Evolutionary conservation across 2,888 invertebrate species (phyloP).

Genomic region (Lymantria monacha): DNA sequence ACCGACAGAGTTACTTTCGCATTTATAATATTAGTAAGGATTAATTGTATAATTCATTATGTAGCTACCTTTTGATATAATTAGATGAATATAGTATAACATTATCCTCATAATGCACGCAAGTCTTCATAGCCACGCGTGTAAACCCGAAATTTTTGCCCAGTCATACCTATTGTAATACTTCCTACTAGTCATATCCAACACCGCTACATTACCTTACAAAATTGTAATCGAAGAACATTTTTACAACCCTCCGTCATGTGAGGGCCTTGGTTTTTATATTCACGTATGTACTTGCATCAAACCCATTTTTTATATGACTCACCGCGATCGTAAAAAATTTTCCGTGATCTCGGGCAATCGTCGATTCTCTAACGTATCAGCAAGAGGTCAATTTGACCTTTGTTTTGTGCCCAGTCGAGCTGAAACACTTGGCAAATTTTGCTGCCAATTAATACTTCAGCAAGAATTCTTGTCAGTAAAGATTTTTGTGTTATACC

Average conservation of each 20-base stretch:
- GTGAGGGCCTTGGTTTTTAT: slow-evolving; percentile 8
- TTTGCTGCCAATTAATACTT: not conserved
- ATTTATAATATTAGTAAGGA: too few species aligned
- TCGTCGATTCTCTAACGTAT: slow-evolving; percentile 2
- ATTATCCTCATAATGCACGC: not conserved
- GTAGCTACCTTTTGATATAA: too few species aligned
- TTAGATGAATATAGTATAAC: too few species aligned
- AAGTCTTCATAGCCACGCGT: not conserved
- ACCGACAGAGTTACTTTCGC: too few species aligned
- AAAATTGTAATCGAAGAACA: slow-evolving; percentile 14
- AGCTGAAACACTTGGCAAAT: not conserved
- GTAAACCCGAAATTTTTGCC: not conserved
- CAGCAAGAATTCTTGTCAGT: too few species aligned
- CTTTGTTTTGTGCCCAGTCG: not conserved
- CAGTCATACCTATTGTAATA: not conserved
- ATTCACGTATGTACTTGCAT: slow-evolving; percentile 13
- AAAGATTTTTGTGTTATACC: too few species aligned
- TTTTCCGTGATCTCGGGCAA: slow-evolving; percentile 11
- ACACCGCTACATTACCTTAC: slow-evolving; percentile 15
- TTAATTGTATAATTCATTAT: too few species aligned
- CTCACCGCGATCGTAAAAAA: slow-evolving; percentile 12
- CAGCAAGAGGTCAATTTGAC: slow-evolving; percentile 7
- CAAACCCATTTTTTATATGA: slow-evolving; percentile 19
- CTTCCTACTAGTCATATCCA: slow-evolving; percentile 2
- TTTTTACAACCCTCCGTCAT: slow-evolving; percentile 18